Base-by-base conservation (phyloP, 1,140 invertebrate species). In the Leptinotarsa lineolata region DNA sequence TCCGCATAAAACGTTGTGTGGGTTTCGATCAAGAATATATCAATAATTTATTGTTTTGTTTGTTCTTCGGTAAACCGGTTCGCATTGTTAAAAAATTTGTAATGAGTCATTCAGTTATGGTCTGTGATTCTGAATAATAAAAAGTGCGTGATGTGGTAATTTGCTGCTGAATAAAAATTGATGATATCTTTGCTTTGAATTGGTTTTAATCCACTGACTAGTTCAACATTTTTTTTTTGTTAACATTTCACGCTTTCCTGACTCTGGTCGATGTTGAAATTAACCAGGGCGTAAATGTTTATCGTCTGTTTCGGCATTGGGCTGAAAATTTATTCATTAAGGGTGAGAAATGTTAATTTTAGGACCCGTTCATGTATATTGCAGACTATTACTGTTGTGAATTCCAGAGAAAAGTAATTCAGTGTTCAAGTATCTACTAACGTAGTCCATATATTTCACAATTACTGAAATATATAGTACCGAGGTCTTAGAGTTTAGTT, bases 31-130 rank as follows among this genome's bases (percentile, higher is more conserved):
- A 66, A 66, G 64, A 66, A 66, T 39, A 54, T 54, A 16, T 54
- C 15, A 54, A 54, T 54, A 44, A 66, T 66, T 66, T 66, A 66
- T 66, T 66, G 64, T 66, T 66, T 66, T 66, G 64, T 66, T 66
- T 66, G 64, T 66, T 66, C 11, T 66, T 39, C 15, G n/a, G 39
- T 39, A 66, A 66, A 66, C 64, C n/a, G 64, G 64, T 39, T 66
- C 30, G 48, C 48, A 54, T 39, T 39, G 64, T 39, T 66, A 66
- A 66, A 66, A 30, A 30, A 46, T 39, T 39, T n/a, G n/a, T 46
- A 66, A 66, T 66, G 64, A 66, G 64, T 39, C 64, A 66, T 66
- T 39, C n/a, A 44, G 64, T 39, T 66, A 66, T 44, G 64, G 22
- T 44, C 39, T 13, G 39, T 66, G 64, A 66, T 66, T 66, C 39